A percentile compares a stretch with the other conserved stretches of the same genome.
Evolutionary conservation across 2,888 invertebrate species (phyloP).

Genomic region (Nebria brevicollis): DNA sequence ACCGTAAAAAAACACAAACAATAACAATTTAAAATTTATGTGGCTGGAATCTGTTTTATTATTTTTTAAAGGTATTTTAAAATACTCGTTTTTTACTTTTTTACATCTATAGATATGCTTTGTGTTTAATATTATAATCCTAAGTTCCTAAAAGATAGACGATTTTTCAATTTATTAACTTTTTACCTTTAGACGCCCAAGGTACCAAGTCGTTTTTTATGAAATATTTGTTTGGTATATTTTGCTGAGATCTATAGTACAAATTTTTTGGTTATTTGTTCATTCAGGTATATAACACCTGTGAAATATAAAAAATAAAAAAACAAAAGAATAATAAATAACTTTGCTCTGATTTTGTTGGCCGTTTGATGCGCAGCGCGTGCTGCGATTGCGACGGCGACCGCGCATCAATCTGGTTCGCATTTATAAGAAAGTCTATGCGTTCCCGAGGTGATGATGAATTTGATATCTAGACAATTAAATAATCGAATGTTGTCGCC

Average conservation of each 20-base stretch:
- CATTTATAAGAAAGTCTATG: neutral
- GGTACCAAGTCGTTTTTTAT: conserved; percentile 27
- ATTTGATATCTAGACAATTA: conserved; percentile 33
- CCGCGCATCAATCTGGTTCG: neutral
- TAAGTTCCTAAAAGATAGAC: conserved; percentile 45
- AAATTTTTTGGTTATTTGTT: conserved; percentile 46
- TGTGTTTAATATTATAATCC: conserved; percentile 46
- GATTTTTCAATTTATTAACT: conserved; percentile 34
- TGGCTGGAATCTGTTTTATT: conserved; percentile 44
- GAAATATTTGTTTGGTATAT: conserved; percentile 48
- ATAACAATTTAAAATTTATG: conserved; percentile 40
- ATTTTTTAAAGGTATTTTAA: conserved; percentile 39
- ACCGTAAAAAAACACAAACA: conserved; percentile 28
- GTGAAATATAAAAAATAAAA: conserved; percentile 38
- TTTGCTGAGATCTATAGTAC: conserved; percentile 48
- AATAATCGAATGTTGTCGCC: conserved; percentile 38
- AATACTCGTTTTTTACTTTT: conserved; percentile 41
- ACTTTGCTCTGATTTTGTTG: conserved; percentile 41
- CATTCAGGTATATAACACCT: conserved; percentile 7
- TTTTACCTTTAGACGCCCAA: conserved; percentile 13
- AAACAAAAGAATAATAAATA: conserved; percentile 41
- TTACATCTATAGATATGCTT: conserved; percentile 47
- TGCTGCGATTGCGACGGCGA: too few species aligned
- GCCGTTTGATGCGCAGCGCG: conserved; percentile 14
- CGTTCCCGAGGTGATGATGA: neutral